Conservation (phyloP, 2,113 vertebrate species). For the Sapayoa aenigma region DNA sequence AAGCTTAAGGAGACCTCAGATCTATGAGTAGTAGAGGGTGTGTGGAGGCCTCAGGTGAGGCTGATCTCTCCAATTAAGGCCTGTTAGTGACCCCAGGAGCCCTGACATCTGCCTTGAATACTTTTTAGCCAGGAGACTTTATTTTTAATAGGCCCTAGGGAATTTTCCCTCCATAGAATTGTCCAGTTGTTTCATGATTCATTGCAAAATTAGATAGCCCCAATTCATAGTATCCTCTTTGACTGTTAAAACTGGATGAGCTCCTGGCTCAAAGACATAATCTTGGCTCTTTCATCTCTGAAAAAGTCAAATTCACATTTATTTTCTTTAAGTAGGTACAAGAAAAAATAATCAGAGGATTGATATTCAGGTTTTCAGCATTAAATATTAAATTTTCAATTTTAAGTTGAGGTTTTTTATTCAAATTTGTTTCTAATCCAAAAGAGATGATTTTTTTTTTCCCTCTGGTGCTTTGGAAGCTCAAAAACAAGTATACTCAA, state of each 20-base stretch:
- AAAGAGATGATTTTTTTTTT: neutral
- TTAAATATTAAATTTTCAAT: neutral
- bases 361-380: neutral
- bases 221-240: neutral
- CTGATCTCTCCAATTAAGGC: neutral
- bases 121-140: neutral
- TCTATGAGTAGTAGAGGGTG: neutral
- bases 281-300: neutral
- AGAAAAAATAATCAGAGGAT: neutral
- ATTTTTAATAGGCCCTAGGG: neutral
- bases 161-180: neutral
- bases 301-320: neutral
- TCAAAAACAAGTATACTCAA: neutral
- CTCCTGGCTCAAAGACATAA: neutral
- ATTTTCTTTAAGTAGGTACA: neutral
- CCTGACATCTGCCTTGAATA: neutral
- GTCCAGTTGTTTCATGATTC: neutral
- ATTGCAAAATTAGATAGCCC: neutral
- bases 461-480: neutral
- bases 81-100: neutral
- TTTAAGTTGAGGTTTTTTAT: neutral
- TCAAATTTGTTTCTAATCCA: neutral
- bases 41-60: too few relatives aligned
- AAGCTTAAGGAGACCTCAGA: neutral
- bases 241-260: neutral